Evolutionary conservation across 1,140 invertebrate species (phyloP).

Genomic region (Muscidifurax raptorellus): DNA sequence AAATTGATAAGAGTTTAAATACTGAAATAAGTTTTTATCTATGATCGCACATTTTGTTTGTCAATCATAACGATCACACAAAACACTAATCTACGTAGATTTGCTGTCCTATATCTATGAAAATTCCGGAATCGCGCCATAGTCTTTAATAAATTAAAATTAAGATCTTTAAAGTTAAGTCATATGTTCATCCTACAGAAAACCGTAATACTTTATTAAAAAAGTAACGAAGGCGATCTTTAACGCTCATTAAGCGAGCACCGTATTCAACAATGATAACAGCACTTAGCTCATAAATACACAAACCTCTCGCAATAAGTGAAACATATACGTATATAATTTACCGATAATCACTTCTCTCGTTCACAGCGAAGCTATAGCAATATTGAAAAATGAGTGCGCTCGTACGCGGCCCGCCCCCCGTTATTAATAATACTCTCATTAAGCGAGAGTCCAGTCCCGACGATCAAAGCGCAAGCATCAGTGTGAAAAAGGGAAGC

Average conservation of each 20-base stretch:
- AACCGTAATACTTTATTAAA: no score
- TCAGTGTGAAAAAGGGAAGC: neutral
- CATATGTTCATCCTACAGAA: no score
- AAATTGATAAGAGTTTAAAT: no score
- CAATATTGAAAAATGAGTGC: constrained; percentile 26
- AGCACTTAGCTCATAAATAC: constrained; percentile 27
- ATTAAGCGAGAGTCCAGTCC: neutral
- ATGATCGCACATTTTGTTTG: no score
- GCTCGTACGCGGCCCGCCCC: neutral
- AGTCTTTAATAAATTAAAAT: no score
- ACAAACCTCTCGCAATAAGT: constrained; percentile 20
- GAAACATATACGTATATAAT: neutral
- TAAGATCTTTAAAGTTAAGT: no score
- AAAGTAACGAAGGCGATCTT: neutral
- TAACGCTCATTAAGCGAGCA: constrained; percentile 49
- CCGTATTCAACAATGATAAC: constrained; percentile 52
- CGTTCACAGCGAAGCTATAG: neutral
- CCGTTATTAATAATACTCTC: constrained; percentile 31
- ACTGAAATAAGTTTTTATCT: no score
- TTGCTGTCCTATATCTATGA: no score
- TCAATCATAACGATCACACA: no score
- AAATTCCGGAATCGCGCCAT: no score
- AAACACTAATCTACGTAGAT: no score
- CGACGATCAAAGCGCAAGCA: neutral
- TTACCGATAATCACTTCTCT: constrained; percentile 14